These are phyloP conservation scores for Holothuria leucospilota DNA, from an alignment of 53 echinoderm and acorn worm genomes.

Conservation along the genomic window DNA sequence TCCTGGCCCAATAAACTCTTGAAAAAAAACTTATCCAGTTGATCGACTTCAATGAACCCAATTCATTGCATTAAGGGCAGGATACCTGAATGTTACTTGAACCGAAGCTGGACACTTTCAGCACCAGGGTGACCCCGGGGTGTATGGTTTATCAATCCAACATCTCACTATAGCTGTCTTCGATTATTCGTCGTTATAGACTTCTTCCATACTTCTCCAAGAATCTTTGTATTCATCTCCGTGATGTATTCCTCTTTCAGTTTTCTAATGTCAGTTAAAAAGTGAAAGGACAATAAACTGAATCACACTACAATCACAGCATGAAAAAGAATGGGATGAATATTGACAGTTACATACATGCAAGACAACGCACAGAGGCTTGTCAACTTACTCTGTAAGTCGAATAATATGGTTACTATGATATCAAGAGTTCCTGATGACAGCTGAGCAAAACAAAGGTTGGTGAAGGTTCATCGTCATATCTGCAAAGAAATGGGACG, in stretches of 20 bases:
- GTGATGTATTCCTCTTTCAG: constrained; percentile 69
- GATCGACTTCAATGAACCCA: not conserved
- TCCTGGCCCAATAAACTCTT: too few species aligned
- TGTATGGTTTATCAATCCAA: constrained; percentile 87
- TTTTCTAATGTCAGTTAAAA: constrained; percentile 68
- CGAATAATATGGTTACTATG: too few species aligned
- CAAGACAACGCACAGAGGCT: not conserved
- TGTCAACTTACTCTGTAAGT: too few species aligned
- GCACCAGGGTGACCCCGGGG: too few species aligned
- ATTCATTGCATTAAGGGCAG: not conserved
- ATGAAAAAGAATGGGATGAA: not conserved
- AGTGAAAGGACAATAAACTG: not conserved
- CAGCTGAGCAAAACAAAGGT: too few species aligned
- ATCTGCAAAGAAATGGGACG: too few species aligned
- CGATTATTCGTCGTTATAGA: constrained; percentile 66
- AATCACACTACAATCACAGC: too few species aligned
- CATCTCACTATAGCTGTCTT: constrained; percentile 82
- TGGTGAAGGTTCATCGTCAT: too few species aligned
- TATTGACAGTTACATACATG: too few species aligned
- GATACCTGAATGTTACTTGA: constrained; percentile 84
- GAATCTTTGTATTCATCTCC: constrained; percentile 56
- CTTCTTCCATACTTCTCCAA: constrained; percentile 74
- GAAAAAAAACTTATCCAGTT: too few species aligned
- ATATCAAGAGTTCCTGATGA: too few species aligned
- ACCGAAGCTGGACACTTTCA: constrained; percentile 88